A percentile compares a stretch with the other conserved stretches of the same genome.
These are phyloP conservation scores for Amiota mariae DNA, from an alignment of 2,888 invertebrate species.

Conservation along the genomic window DNA sequence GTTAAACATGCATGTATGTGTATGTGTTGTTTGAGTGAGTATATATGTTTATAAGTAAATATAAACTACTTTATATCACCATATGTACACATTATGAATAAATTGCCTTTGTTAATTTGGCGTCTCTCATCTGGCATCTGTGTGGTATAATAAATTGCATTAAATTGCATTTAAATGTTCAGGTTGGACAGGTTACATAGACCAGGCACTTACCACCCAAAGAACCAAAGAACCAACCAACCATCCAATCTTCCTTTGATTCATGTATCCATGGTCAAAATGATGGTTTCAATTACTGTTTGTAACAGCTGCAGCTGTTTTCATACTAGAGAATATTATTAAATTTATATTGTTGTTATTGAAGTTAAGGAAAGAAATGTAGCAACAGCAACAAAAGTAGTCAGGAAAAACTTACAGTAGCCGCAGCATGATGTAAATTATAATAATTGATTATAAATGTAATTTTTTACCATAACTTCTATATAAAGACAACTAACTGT, in stretches of 20 bases:
- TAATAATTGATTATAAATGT: conserved; percentile 53
- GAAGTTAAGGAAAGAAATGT: conserved; percentile 38
- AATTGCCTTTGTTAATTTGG: conserved; percentile 29
- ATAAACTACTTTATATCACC: not conserved
- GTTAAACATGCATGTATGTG: conserved; percentile 17
- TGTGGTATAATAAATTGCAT: conserved; percentile 63
- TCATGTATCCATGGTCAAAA: not conserved
- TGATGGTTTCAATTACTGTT: not conserved
- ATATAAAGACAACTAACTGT: no score
- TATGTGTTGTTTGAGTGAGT: no score
- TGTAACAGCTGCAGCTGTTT: not conserved
- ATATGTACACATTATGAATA: conserved; percentile 39
- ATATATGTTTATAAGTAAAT: conserved; percentile 1
- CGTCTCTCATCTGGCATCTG: conserved; percentile 24
- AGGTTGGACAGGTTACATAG: conserved; percentile 71
- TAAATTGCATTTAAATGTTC: conserved; percentile 71
- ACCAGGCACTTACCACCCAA: conserved; percentile 30
- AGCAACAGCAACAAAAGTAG: not conserved
- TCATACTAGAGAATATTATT: no score
- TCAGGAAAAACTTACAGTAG: conserved; percentile 7
- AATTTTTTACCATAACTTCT: not conserved
- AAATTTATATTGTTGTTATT: no score
- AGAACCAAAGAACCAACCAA: no score
- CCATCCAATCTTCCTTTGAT: no score
- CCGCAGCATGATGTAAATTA: conserved; percentile 20